Percentiles rank a stretch among this genome's conserved stretches.
Evolutionary conservation across 2,797 vertebrate species (phyloP).

Genomic region (Limnodromus scolopaceus): DNA sequence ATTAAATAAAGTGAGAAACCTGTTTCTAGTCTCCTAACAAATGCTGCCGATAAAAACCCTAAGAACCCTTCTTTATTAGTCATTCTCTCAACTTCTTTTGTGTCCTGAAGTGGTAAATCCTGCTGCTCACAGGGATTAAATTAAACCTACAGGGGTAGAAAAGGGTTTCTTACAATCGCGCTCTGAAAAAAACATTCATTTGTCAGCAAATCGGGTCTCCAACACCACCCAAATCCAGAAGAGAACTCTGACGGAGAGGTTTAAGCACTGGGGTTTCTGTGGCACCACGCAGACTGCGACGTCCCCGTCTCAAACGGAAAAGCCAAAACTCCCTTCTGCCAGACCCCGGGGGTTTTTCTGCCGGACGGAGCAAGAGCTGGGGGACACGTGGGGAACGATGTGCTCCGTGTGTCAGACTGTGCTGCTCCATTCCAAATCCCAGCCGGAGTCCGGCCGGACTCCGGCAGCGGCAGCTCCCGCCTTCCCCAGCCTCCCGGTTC

Average conservation of each 20-base stretch:
- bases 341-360: background rate
- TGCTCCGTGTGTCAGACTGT: background rate
- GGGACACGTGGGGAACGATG: background rate
- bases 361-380: background rate
- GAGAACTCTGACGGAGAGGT: background rate
- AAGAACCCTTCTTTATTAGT: background rate
- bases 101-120: constrained; percentile 26
- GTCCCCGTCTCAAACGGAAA: background rate
- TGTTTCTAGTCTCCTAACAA: constrained; percentile 57
- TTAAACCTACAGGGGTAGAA: background rate
- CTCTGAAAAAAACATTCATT: constrained; percentile 40
- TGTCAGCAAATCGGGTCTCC: constrained; percentile 24
- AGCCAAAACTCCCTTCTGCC: background rate
- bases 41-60: constrained; percentile 53
- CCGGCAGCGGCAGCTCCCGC: background rate
- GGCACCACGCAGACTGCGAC: background rate
- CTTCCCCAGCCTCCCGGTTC: background rate
- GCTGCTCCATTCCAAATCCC: background rate
- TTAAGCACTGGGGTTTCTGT: background rate
- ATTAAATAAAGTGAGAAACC: constrained; percentile 47
- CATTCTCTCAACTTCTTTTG: background rate
- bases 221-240: background rate
- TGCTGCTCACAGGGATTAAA: constrained; percentile 21
- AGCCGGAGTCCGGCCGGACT: background rate
- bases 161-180: background rate